Base-by-base conservation (phyloP, 2,113 vertebrate genomes). In the Diadophis punctatus region DNA sequence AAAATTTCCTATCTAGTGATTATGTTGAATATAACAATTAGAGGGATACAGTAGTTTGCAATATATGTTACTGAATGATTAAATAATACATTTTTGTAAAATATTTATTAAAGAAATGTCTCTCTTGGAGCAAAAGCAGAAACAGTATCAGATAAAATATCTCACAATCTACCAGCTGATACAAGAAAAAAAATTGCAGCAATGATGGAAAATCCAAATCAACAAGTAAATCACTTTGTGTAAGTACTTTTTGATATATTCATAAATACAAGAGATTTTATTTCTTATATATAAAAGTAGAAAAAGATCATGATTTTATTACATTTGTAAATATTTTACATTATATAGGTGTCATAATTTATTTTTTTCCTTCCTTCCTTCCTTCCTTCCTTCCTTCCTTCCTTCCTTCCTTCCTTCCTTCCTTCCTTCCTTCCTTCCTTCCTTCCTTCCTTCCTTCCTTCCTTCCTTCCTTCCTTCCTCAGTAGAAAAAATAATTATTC, bases 111-210 rank as follows among this genome's bases (percentile, higher is more conserved):
- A 96, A 99, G 99, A 97, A 98, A 99, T 95, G 87, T 98, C 90
- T 98, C 93, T 94, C 97, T 98, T 80, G 99, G 99, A 94, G 99
- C 99, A 95, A 99, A 99, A 96, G 96, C 98, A 49, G 99, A 99
- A 96, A 97, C 95, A 68, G 98, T 98, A 0, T 98, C 97, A 18
- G 98, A 99, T 86, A 99, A 99, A 95, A 96, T 97, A 27, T 96
- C 97, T 46, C 97, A 97, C 30, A 0, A 4, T 1, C 97, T 99
- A 14, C 89, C 96, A 58, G 0, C 46, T 0, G 0, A 88, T 0
- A 98, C 98, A 10, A 98, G 97, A 95, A 0, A 0, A 9, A 43
- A 92, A 0, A 98, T 99, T 56, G 97, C 97, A 9, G 0, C 6
- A 2, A 97, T 99, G 95, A 97, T 99, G 85, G 93, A 91, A 0